Evolutionary conservation across 2,797 vertebrate species (phyloP).

Genomic region (Clarias fuscus): DNA sequence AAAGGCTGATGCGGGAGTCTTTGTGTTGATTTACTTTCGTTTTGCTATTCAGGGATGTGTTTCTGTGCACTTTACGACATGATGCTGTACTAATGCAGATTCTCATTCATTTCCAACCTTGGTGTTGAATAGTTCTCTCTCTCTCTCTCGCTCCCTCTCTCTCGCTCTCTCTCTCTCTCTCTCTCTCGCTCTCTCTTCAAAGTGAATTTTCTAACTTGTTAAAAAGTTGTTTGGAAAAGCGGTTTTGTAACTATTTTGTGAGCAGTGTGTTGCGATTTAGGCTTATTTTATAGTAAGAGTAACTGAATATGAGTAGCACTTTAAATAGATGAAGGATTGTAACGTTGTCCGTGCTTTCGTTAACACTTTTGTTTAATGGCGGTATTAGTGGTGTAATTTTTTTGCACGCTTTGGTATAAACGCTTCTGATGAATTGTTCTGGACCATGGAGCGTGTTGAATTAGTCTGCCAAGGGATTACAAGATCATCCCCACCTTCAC

Average conservation of each 20-base stretch:
- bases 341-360: conserved; percentile 33
- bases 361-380: conserved; percentile 7
- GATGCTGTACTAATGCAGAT: conserved; percentile 26
- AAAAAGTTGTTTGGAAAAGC: conserved; percentile 9
- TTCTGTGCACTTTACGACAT: conserved; percentile 50
- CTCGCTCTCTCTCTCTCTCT: not conserved
- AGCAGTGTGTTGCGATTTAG: conserved; percentile 32
- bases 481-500: not conserved
- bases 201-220: conserved; percentile 35
- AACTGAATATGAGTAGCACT: conserved; percentile 43
- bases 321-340: conserved; percentile 33
- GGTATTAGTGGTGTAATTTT: conserved; percentile 1
- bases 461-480: not conserved
- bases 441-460: not conserved
- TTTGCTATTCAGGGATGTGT: conserved; percentile 48
- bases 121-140: conserved; percentile 8
- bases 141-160: not conserved
- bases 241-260: conserved; percentile 45
- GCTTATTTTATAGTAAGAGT: conserved; percentile 28
- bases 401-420: conserved; percentile 37
- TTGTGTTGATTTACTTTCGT: not conserved
- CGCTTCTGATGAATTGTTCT: not conserved
- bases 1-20: conserved; percentile 1
- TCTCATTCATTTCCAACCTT: conserved; percentile 15
- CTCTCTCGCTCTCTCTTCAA: not conserved